Percentiles rank a stretch among this genome's conserved stretches.
Conservation (phyloP, 2,888 invertebrate species). For the Catocala fraxini region DNA sequence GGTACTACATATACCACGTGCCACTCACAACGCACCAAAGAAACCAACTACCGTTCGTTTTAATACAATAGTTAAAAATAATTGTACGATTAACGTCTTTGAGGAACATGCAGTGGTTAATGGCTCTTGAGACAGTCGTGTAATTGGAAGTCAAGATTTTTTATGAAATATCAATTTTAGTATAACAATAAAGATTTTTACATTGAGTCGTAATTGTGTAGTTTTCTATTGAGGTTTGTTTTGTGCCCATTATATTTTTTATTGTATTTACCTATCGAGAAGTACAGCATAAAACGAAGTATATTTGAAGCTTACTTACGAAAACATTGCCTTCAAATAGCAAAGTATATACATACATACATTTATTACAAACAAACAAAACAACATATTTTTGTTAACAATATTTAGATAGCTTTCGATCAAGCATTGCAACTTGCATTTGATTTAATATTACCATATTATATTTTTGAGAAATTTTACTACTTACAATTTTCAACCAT, state of each 20-base stretch:
- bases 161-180: constrained; percentile 55
- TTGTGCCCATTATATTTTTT: background rate
- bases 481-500: too few relatives aligned
- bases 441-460: too few relatives aligned
- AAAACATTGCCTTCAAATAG: too few relatives aligned
- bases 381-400: too few relatives aligned
- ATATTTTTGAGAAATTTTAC: too few relatives aligned
- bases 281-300: background rate
- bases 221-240: constrained; percentile 11
- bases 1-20: constrained; percentile 84
- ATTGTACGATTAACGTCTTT: constrained; percentile 84
- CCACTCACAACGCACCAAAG: constrained; percentile 76
- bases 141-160: constrained; percentile 78
- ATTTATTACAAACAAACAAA: too few relatives aligned
- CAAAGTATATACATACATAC: too few relatives aligned
- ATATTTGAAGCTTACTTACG: background rate
- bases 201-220: constrained; percentile 41
- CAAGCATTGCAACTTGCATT: too few relatives aligned
- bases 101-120: constrained; percentile 64
- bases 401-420: too few relatives aligned
- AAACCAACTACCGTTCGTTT: constrained; percentile 83
- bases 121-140: constrained; percentile 76
- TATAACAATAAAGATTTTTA: constrained; percentile 37
- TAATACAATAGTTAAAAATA: constrained; percentile 81
- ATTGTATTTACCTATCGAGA: background rate